A percentile compares a stretch with the other conserved stretches of the same genome.
Conservation (phyloP, 2,797 vertebrate genomes). For the Clarias laeviceps region DNA sequence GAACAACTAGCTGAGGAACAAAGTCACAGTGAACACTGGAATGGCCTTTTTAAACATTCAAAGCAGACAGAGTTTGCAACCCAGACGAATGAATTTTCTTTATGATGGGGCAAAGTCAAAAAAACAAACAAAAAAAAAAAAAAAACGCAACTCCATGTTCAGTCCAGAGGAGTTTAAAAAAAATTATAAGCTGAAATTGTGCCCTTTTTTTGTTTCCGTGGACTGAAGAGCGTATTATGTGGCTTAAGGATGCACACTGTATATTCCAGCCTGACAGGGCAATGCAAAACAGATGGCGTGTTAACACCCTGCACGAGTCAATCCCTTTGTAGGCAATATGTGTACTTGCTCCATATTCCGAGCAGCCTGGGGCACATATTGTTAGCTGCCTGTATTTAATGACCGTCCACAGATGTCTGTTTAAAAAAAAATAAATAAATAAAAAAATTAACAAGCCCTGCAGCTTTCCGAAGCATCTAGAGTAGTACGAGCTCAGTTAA, state of each 20-base stretch:
- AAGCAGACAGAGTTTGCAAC: not conserved
- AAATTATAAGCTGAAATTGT: not conserved
- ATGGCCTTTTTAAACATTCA: not conserved
- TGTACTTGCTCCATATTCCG: not conserved
- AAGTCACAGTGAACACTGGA: not conserved
- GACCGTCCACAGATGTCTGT: not conserved
- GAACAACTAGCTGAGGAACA: not conserved
- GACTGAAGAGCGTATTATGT: not conserved
- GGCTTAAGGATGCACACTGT: not conserved
- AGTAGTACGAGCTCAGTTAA: not conserved
- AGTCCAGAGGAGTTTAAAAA: not conserved
- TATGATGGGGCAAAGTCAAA: not conserved
- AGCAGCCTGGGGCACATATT: not conserved
- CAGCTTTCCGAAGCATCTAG: not conserved
- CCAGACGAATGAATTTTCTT: not conserved
- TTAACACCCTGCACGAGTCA: not conserved
- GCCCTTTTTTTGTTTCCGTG: not conserved
- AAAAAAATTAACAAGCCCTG: not conserved
- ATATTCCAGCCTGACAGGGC: not conserved
- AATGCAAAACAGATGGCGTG: not conserved
- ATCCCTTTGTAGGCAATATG: not conserved
- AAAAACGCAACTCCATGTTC: not conserved
- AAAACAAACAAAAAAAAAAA: conserved; percentile 3
- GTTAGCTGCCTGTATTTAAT: not conserved
- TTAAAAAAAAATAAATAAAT: too few species aligned